Percentiles rank a stretch among this genome's conserved stretches.
These are phyloP conservation scores for Theocolax elegans DNA, from an alignment of 1,140 invertebrate genomes.

Conservation along the genomic window DNA sequence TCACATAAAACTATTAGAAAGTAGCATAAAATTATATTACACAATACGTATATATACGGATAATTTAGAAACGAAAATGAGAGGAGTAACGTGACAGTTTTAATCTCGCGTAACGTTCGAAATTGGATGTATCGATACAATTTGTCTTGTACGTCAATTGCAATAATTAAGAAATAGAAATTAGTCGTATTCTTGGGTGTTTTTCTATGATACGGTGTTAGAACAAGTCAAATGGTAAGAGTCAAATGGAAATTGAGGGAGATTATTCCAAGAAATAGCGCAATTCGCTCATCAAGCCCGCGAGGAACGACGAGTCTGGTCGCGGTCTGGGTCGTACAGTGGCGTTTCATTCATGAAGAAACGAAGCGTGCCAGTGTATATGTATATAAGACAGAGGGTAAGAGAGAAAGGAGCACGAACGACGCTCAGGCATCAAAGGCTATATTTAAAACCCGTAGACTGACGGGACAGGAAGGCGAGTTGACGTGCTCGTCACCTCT, in stretches of 20 bases:
- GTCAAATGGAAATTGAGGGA: not conserved
- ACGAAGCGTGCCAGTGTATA: slow-evolving; percentile 44
- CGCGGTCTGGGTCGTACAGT: not conserved
- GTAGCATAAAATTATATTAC: no score
- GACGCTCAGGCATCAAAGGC: slow-evolving; percentile 31
- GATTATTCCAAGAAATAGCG: slow-evolving; percentile 18
- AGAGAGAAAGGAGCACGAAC: not conserved
- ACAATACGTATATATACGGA: no score
- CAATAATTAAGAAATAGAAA: no score
- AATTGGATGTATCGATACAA: no score
- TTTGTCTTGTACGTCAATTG: no score
- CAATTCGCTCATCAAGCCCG: not conserved
- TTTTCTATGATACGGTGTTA: no score
- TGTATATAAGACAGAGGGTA: not conserved
- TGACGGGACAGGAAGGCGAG: slow-evolving; percentile 52
- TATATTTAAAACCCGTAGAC: slow-evolving; percentile 47
- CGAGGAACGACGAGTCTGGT: slow-evolving; percentile 3
- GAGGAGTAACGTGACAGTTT: no score
- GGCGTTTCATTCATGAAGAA: slow-evolving; percentile 51
- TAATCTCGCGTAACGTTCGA: no score
- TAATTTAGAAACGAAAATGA: no score
- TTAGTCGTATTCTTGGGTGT: no score
- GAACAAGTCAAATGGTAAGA: no score
- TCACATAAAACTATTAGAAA: no score
- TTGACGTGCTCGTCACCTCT: slow-evolving; percentile 9